Evolutionary conservation across 2,888 invertebrate species (phyloP).

Genomic region (Chymomyza procnemis): DNA sequence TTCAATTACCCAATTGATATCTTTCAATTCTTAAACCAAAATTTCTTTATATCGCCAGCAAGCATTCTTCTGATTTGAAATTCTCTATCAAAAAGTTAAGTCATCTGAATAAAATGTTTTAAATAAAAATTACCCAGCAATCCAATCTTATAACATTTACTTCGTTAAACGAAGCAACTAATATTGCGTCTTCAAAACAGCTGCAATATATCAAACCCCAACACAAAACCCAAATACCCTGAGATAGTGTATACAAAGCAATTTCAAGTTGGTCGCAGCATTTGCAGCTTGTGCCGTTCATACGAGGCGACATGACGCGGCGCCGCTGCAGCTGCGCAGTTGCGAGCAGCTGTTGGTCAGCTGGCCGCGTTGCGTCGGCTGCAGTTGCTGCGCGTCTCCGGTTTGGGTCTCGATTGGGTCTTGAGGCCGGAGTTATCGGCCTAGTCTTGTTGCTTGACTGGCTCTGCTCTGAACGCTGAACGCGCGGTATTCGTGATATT

Average conservation of each 20-base stretch:
- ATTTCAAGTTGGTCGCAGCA: slow-evolving; percentile 24
- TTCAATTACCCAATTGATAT: too few species aligned
- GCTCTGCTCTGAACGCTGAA: background rate
- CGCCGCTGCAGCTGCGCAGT: slow-evolving; percentile 18
- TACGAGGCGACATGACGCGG: background rate
- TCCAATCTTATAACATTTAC: too few species aligned
- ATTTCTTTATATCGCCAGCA: too few species aligned
- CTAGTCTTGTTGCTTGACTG: background rate
- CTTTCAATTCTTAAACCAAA: too few species aligned
- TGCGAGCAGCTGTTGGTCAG: slow-evolving; percentile 9
- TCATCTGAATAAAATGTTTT: too few species aligned
- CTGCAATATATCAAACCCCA: background rate
- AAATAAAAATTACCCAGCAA: too few species aligned
- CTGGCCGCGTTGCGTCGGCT: slow-evolving; percentile 6
- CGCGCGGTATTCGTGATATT: background rate
- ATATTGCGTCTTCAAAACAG: too few species aligned
- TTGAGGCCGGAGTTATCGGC: background rate
- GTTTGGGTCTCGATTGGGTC: slow-evolving; percentile 5
- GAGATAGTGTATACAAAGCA: background rate
- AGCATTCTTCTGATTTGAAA: too few species aligned
- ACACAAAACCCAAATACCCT: background rate
- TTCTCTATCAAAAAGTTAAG: too few species aligned
- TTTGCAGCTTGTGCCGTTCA: slow-evolving; percentile 51
- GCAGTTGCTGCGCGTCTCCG: slow-evolving; percentile 1
- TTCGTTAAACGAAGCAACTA: too few species aligned